Percentiles rank a stretch among this genome's conserved stretches.
Evolutionary conservation across 2,113 vertebrate genomes (phyloP).

Genomic region (Buteo buteo): DNA sequence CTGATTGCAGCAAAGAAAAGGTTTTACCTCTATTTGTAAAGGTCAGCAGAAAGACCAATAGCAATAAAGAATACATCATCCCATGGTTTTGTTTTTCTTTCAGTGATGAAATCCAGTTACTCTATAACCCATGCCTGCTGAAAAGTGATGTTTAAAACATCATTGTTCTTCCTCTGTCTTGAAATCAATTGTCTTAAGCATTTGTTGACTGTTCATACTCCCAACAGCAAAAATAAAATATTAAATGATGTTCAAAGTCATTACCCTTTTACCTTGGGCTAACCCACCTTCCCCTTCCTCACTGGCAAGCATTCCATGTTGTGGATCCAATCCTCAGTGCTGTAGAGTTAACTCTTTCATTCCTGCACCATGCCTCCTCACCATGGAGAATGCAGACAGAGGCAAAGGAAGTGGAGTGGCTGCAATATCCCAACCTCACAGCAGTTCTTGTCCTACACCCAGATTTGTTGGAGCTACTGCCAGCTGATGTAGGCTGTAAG

Average conservation of each 20-base stretch:
- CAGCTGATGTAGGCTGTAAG: neutral
- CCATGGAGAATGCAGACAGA: neutral
- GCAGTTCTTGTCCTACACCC: neutral
- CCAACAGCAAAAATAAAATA: neutral
- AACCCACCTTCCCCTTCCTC: neutral
- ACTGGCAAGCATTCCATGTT: neutral
- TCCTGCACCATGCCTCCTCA: neutral
- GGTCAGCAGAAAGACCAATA: neutral
- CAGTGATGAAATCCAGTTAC: conserved; percentile 10
- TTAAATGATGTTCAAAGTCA: neutral
- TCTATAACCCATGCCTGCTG: neutral
- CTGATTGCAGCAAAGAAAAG: neutral
- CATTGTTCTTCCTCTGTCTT: neutral
- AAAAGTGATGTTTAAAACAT: conserved; percentile 4
- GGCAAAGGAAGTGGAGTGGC: neutral
- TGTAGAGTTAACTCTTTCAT: neutral
- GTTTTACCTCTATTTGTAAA: neutral
- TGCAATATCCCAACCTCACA: neutral
- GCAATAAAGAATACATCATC: neutral
- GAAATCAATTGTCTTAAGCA: neutral
- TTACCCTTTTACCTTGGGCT: neutral
- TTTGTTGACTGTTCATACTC: neutral
- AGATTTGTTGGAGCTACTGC: neutral
- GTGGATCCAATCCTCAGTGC: neutral
- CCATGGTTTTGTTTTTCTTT: neutral